Evolutionary conservation across 2,797 vertebrate genomes (phyloP).

Genomic region (Sebastes miniatus): DNA sequence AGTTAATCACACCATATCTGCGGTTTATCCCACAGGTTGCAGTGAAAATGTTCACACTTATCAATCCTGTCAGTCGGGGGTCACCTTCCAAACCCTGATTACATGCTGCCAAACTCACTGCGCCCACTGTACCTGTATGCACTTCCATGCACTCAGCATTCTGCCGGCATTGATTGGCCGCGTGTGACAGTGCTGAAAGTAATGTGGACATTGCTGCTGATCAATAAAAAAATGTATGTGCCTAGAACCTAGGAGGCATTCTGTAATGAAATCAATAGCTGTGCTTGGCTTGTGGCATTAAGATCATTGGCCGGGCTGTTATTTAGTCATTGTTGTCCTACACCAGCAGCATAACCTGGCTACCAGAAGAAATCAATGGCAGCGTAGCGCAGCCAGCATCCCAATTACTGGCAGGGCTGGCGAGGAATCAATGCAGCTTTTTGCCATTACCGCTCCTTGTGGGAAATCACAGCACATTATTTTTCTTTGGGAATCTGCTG

Average conservation of each 20-base stretch:
- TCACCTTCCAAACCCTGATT: constrained; percentile 59
- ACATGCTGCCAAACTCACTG: constrained; percentile 54
- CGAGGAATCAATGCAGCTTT: constrained; percentile 75
- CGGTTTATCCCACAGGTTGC: constrained; percentile 49
- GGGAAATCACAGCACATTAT: constrained; percentile 76
- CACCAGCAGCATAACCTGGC: constrained; percentile 72
- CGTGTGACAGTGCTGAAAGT: constrained; percentile 75
- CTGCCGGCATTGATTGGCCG: constrained; percentile 60
- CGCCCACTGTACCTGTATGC: constrained; percentile 34
- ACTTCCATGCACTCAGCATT: constrained; percentile 57
- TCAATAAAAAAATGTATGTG: constrained; percentile 84
- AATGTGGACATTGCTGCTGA: constrained; percentile 70
- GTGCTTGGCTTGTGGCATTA: constrained; percentile 80
- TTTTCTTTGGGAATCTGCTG: constrained; percentile 43
- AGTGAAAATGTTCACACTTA: constrained; percentile 41
- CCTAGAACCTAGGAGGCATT: constrained; percentile 78
- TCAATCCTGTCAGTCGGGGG: constrained; percentile 42
- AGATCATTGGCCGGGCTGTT: constrained; percentile 77
- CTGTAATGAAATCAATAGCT: constrained; percentile 83
- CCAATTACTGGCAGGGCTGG: constrained; percentile 78
- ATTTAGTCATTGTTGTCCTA: constrained; percentile 82
- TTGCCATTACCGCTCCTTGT: constrained; percentile 73
- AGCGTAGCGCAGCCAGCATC: constrained; percentile 74
- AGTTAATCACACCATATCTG: constrained; percentile 56
- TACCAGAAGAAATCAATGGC: constrained; percentile 80